Evolutionary conservation across 2,797 vertebrate genomes (phyloP).

Genomic region (Gymnoscopelus microlampas): DNA sequence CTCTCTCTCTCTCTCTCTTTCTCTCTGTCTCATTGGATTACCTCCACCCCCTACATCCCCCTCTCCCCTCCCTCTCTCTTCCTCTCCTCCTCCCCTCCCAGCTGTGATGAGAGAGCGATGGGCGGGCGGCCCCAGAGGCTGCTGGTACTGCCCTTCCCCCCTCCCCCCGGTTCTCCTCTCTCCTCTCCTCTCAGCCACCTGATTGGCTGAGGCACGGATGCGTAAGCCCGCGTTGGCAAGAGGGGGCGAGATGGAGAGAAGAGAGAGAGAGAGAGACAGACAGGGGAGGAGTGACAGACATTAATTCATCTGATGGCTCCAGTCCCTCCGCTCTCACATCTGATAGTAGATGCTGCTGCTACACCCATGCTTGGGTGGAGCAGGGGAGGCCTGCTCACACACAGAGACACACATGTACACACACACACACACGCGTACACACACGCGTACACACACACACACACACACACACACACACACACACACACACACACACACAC

Average conservation of each 20-base stretch:
- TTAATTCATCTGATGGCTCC: conserved; percentile 77
- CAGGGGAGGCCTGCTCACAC: not conserved
- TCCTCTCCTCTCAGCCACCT: conserved; percentile 5
- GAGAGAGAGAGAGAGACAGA: not conserved
- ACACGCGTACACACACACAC: conserved; percentile 11
- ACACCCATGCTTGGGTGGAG: conserved; percentile 45
- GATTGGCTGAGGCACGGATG: conserved; percentile 68
- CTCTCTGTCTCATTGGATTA: conserved; percentile 78
- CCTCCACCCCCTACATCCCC: conserved; percentile 68
- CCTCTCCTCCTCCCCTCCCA: conserved; percentile 68
- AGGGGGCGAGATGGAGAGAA: conserved; percentile 2
- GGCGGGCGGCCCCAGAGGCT: conserved; percentile 65
- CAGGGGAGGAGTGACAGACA: conserved; percentile 64
- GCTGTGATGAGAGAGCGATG: conserved; percentile 76
- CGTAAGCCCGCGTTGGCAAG: conserved; percentile 39
- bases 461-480: not conserved
- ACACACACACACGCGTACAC: conserved; percentile 12
- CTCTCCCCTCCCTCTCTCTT: conserved; percentile 26
- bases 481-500: not conserved
- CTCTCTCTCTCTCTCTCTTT: conserved; percentile 63
- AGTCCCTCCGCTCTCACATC: conserved; percentile 42
- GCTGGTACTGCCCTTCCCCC: conserved; percentile 67
- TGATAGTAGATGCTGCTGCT: conserved; percentile 60
- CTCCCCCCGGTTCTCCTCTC: conserved; percentile 1
- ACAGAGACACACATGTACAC: conserved; percentile 2